Evolutionary conservation across 2,888 invertebrate genomes (phyloP).

Genomic region (Zygaena filipendulae): DNA sequence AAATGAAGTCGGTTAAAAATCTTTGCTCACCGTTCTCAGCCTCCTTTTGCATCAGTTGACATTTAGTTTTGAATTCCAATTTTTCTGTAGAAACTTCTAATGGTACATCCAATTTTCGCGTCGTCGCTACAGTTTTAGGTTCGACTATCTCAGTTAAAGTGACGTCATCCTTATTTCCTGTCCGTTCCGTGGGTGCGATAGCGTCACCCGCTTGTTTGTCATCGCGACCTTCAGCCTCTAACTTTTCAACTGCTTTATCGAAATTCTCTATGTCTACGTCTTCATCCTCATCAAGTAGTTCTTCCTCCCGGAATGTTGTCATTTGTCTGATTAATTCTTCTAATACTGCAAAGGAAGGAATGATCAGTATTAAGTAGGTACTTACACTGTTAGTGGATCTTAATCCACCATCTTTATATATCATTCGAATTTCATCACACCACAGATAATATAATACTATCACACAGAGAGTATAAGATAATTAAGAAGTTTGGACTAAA

Average conservation of each 20-base stretch:
- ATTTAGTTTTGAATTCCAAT: slow-evolving; percentile 58
- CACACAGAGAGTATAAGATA: too few species aligned
- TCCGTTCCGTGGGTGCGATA: slow-evolving; percentile 19
- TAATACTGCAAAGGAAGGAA: slow-evolving; percentile 61
- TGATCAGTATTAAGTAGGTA: too few species aligned
- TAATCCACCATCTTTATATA: too few species aligned
- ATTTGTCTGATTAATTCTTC: slow-evolving; percentile 78
- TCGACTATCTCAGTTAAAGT: slow-evolving; percentile 38
- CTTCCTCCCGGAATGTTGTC: slow-evolving; percentile 62
- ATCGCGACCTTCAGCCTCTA: slow-evolving; percentile 21
- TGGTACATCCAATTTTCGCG: slow-evolving; percentile 26
- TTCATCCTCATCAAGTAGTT: slow-evolving; percentile 57
- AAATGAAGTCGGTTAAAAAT: too few species aligned
- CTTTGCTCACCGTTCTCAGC: slow-evolving; percentile 47
- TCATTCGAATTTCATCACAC: too few species aligned
- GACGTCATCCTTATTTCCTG: slow-evolving; percentile 21
- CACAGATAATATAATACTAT: too few species aligned
- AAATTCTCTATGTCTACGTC: slow-evolving; percentile 58
- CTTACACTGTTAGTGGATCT: too few species aligned
- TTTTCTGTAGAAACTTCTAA: slow-evolving; percentile 35
- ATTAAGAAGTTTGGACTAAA: too few species aligned
- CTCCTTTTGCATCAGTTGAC: slow-evolving; percentile 62
- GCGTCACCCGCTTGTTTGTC: not conserved
- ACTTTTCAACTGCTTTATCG: slow-evolving; percentile 8
- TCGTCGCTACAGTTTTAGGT: slow-evolving; percentile 42